A percentile compares a stretch with the other conserved stretches of the same genome.
These are phyloP conservation scores for Sebastes diaconus DNA, from an alignment of 2,797 vertebrate species.

Conservation along the genomic window DNA sequence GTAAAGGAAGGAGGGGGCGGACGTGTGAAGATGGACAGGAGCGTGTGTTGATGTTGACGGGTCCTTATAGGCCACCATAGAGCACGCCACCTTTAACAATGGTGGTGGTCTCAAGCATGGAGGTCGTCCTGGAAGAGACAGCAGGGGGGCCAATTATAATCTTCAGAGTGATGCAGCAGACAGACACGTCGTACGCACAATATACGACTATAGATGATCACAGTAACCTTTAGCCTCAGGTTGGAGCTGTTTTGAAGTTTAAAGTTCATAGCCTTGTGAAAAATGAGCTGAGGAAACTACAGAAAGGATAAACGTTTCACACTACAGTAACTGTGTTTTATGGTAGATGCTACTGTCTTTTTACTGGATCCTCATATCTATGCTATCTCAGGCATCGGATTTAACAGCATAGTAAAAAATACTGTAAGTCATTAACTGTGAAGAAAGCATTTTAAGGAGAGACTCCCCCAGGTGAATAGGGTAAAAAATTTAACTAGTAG, in stretches of 20 bases:
- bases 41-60: conserved; percentile 49
- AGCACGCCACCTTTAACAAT: conserved; percentile 48
- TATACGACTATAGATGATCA: neutral
- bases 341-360: conserved; percentile 12
- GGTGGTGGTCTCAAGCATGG: conserved; percentile 66
- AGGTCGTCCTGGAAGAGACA: conserved; percentile 38
- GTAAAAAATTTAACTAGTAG: accelerated
- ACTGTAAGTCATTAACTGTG: neutral
- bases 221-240: conserved; percentile 17
- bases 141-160: conserved; percentile 24
- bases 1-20: conserved; percentile 15
- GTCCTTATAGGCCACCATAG: conserved; percentile 47
- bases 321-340: conserved; percentile 29
- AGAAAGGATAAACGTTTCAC: conserved; percentile 21
- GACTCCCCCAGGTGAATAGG: too few species aligned
- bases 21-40: conserved; percentile 43
- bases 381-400: conserved; percentile 3
- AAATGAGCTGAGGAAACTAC: conserved; percentile 34
- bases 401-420: conserved; percentile 22
- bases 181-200: neutral
- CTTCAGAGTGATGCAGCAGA: conserved; percentile 15
- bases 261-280: conserved; percentile 48
- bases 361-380: conserved; percentile 9
- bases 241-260: conserved; percentile 21
- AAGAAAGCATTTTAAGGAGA: neutral